Base-by-base conservation (phyloP, 2,888 invertebrate genomes). In the Corythucha ciliata region DNA sequence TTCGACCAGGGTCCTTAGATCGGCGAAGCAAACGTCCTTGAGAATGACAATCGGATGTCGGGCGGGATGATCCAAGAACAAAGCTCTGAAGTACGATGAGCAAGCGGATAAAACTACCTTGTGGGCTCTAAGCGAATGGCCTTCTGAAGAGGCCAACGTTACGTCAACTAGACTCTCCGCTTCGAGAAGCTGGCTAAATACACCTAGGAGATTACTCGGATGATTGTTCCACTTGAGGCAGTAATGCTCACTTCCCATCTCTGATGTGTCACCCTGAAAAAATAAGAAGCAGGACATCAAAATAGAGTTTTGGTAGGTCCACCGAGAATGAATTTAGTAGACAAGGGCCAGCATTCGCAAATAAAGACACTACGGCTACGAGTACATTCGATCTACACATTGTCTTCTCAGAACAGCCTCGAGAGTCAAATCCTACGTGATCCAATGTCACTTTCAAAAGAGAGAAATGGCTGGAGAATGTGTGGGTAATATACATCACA, bases 181-280 rank as follows among this genome's bases (percentile, higher is more conserved):
- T 77, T 88, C 86, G 71, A 90, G 79, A 76, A 91, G 81, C 80
- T 89, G 89, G 80, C 88, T 89, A 80, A 91, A 91, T 74, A 90
- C 89, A 76, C 88, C 89, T 79, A 91, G 82, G 80, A 91, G 83
- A 82, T 91, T 91, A 81, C 86, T 88, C 81, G 89, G 89, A 87
- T 91, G 90, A 87, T 91, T 90, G 82, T 90, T 91, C 90, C 90
- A 91, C 85, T 90, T 88, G 80, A 91, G 83, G 81, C 90, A 90
- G 82, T 90, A 91, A 79, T 90, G 90, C 85, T 91, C 89, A 88
- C 89, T 89, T 83, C 88, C 88, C 87, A 88, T 87, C 83, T 86
- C 87, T 86, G 63, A 54, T 54, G 54, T 54, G 52, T 54, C 56
- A 54, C 54, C 56, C 54, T 56, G 52, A n/a, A n/a, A n/a, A n/a